phyloP scores from a whole-genome alignment of 2,888 invertebrate species.

The Trissonchulus sp. region DNA sequence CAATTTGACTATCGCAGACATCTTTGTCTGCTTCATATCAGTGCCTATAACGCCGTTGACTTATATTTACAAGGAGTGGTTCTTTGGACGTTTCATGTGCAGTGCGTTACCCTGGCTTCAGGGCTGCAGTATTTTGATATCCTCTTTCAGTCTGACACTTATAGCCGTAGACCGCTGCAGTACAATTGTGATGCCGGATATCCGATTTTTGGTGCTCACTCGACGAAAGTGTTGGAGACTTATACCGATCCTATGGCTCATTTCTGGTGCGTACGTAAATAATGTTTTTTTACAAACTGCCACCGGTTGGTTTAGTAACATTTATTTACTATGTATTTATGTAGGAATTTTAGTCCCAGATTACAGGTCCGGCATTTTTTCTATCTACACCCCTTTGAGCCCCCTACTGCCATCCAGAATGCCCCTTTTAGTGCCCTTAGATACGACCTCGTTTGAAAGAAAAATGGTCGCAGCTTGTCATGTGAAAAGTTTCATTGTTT shows the following conservation, averaged over 20 bases:
- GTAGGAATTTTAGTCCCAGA: too few relatives aligned
- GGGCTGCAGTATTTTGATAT: conserved; percentile 92
- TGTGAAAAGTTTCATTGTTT: too few relatives aligned
- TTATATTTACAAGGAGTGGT: conserved; percentile 81
- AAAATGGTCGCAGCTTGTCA: too few relatives aligned
- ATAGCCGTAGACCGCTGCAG: conserved; percentile 89
- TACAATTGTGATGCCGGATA: conserved; percentile 41
- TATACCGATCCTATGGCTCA: background rate
- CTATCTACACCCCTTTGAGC: too few relatives aligned
- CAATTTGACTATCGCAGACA: conserved; percentile 87
- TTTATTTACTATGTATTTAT: too few relatives aligned
- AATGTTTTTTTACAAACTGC: too few relatives aligned
- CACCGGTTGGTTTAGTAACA: too few relatives aligned
- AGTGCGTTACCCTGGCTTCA: conserved; percentile 86
- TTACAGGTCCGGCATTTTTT: too few relatives aligned
- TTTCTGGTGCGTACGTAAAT: conserved; percentile 71
- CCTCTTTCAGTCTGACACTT: conserved; percentile 87
- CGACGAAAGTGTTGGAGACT: background rate
- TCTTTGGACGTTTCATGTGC: conserved; percentile 81
- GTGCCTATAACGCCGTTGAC: conserved; percentile 94
- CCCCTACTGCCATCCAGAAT: too few relatives aligned
- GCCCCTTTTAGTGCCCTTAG: too few relatives aligned
- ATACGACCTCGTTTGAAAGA: too few relatives aligned
- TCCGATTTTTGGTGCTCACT: background rate
- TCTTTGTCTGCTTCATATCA: conserved; percentile 80